Evolutionary conservation across 2,888 invertebrate genomes (phyloP).

Genomic region (Drosophila gaucha): DNA sequence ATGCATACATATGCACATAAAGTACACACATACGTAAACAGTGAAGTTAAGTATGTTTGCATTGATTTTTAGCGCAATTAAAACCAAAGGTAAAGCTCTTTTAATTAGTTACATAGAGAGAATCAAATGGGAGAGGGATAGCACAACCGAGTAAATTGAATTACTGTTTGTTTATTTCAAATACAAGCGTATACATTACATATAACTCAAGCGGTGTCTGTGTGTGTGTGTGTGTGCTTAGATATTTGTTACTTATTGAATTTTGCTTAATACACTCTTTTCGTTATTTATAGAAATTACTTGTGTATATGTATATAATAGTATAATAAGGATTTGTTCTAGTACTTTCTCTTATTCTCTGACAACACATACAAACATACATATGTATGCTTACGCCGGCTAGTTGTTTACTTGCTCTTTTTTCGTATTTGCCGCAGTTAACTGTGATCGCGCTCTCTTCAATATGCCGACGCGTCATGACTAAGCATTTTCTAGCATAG

Average conservation of each 20-base stretch:
- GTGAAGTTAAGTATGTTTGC: not conserved
- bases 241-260: not conserved
- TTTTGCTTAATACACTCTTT: not conserved
- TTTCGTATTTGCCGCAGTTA: not conserved
- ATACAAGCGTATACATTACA: not conserved
- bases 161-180: not conserved
- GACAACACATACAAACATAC: too few relatives aligned
- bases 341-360: not conserved
- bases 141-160: too few relatives aligned
- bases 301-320: too few relatives aligned
- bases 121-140: not conserved
- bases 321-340: not conserved
- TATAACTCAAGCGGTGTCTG: not conserved
- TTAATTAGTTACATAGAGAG: not conserved
- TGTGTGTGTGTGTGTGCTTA: not conserved
- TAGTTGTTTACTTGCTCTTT: not conserved
- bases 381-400: too few relatives aligned
- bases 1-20: not conserved
- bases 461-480: conserved; percentile 6
- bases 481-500: not conserved
- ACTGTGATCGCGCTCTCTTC: conserved; percentile 1
- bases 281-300: not conserved
- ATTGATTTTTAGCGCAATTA: not conserved
- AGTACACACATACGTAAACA: not conserved
- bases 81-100: not conserved